A percentile compares a stretch with the other conserved stretches of the same genome.
Evolutionary conservation across 2,113 vertebrate species (phyloP).

Genomic region (Myodes glareolus): DNA sequence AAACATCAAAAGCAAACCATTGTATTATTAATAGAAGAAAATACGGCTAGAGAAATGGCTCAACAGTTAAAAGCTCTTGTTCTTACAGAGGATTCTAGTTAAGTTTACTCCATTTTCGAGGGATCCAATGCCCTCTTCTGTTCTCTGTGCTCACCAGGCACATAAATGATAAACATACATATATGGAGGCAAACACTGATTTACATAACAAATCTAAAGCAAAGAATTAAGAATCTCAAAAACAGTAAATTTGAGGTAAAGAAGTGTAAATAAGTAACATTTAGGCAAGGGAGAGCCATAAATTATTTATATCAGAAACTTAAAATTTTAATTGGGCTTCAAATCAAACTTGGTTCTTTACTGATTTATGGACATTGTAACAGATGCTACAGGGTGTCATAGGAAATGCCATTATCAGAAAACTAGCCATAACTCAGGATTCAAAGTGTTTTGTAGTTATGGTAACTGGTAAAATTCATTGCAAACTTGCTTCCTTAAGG

Average conservation of each 20-base stretch:
- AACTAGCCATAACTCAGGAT: not conserved
- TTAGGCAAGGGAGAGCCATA: not conserved
- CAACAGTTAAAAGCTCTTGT: not conserved
- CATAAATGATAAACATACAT: not conserved
- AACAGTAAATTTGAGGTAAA: not conserved
- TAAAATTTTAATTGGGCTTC: not conserved
- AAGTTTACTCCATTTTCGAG: not conserved
- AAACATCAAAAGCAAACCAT: not conserved
- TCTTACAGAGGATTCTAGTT: not conserved
- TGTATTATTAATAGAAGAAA: not conserved
- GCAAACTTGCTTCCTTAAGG: not conserved
- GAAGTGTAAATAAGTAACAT: not conserved
- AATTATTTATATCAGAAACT: not conserved
- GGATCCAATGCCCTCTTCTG: not conserved
- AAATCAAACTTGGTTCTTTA: not conserved
- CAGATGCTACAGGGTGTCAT: not conserved
- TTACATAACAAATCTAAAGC: not conserved
- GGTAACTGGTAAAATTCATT: not conserved
- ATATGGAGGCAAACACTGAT: not conserved
- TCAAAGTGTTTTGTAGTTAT: not conserved
- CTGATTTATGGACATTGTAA: not conserved
- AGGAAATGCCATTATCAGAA: constrained; percentile 10
- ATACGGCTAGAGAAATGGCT: not conserved
- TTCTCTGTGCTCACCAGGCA: not conserved
- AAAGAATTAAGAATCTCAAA: not conserved